These are phyloP conservation scores for Ceyx margarethae DNA, from an alignment of 2,113 vertebrate species.

Conservation along the genomic window DNA sequence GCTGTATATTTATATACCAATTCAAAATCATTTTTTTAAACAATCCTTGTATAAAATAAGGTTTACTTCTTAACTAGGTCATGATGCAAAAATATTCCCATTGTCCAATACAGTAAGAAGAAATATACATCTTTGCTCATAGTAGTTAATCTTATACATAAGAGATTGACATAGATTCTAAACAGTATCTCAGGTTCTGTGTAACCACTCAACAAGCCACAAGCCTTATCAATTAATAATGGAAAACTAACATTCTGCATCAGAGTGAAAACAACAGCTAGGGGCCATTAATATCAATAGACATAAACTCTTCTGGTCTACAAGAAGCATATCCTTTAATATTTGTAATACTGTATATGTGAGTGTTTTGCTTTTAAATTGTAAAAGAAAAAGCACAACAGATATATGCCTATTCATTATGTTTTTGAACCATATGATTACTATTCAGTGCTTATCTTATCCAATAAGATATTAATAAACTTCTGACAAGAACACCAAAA, in stretches of 20 bases:
- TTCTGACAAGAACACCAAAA: conserved; percentile 3
- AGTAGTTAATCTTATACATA: not conserved
- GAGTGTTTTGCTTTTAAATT: not conserved
- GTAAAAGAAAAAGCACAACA: not conserved
- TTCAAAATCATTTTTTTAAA: not conserved
- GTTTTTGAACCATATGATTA: not conserved
- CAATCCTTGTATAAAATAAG: not conserved
- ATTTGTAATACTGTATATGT: not conserved
- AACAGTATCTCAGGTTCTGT: not conserved
- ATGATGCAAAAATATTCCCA: not conserved
- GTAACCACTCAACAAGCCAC: not conserved
- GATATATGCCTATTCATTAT: not conserved
- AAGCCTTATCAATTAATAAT: conserved; percentile 15
- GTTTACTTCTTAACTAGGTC: not conserved
- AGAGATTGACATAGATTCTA: not conserved
- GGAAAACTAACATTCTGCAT: conserved; percentile 1
- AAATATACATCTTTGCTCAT: not conserved
- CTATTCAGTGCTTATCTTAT: not conserved
- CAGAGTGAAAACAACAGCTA: conserved; percentile 1
- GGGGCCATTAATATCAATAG: conserved; percentile 3
- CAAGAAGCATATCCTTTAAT: not conserved
- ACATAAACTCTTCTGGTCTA: not conserved
- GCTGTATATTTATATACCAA: not conserved
- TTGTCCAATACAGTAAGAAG: not conserved
- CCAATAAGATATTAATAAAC: not conserved